Percentiles rank a stretch among this genome's conserved stretches.
These are phyloP conservation scores for Laterallus jamaicensis DNA, from an alignment of 2,113 vertebrate species.

Conservation along the genomic window DNA sequence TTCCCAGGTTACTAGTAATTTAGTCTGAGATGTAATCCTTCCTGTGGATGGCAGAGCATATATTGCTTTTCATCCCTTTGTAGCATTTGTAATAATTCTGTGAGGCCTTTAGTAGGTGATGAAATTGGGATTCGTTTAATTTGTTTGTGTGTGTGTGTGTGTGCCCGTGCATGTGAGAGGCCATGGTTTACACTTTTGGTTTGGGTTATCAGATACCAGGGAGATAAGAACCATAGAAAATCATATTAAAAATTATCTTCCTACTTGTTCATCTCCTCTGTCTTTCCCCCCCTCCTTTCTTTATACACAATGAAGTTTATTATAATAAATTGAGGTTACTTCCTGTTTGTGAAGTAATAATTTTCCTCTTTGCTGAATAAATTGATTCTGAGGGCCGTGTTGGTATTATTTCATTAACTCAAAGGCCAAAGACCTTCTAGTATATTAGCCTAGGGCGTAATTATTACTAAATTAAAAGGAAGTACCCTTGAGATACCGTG, in stretches of 20 bases:
- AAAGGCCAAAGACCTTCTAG: slow-evolving; percentile 39
- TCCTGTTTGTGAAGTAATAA: slow-evolving; percentile 51
- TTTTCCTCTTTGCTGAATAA: slow-evolving; percentile 46
- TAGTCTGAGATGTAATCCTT: not conserved
- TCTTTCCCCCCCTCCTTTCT: not conserved
- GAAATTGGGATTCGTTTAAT: not conserved
- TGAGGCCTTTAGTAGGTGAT: not conserved
- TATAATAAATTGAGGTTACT: slow-evolving; percentile 31
- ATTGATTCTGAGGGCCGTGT: slow-evolving; percentile 23
- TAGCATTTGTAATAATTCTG: not conserved
- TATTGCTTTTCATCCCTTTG: not conserved
- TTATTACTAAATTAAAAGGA: slow-evolving; percentile 63
- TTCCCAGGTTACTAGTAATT: not conserved
- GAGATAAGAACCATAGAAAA: slow-evolving; percentile 15
- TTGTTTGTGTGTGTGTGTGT: not conserved
- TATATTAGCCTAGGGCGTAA: slow-evolving; percentile 41
- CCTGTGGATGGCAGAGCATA: not conserved
- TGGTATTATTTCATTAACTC: slow-evolving; percentile 51
- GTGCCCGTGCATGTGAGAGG: no score
- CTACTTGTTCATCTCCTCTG: not conserved
- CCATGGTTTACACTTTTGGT: not conserved
- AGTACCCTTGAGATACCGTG: slow-evolving; percentile 52
- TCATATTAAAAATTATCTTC: slow-evolving; percentile 11
- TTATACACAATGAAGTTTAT: not conserved
- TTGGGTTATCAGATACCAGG: not conserved